Evolutionary conservation across 2,113 vertebrate species (phyloP).

Genomic region (Siphamia tubifer): DNA sequence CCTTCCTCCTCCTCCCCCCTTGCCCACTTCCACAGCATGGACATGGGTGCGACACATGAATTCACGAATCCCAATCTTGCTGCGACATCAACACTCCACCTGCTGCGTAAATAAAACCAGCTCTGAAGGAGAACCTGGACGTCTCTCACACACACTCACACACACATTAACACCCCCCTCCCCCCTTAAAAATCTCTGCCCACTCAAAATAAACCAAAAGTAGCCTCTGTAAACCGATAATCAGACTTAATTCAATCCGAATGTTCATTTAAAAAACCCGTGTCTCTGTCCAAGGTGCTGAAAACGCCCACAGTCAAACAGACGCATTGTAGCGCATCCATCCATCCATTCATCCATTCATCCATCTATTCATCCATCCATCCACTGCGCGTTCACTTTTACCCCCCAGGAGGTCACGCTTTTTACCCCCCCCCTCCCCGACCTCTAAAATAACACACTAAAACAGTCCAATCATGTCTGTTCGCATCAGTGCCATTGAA

Average conservation of each 20-base stretch:
- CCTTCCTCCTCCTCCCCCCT: too few relatives aligned
- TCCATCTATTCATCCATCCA: constrained; percentile 46
- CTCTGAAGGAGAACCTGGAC: background rate
- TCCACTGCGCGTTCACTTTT: constrained; percentile 47
- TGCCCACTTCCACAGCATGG: background rate
- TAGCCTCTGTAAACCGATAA: too few relatives aligned
- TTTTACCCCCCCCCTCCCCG: background rate
- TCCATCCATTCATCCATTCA: too few relatives aligned
- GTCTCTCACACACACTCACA: background rate
- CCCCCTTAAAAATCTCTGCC: background rate
- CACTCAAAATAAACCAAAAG: too few relatives aligned
- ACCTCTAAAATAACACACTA: background rate
- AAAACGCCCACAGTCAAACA: constrained; percentile 74
- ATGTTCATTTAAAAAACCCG: background rate
- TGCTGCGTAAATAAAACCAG: constrained; percentile 3
- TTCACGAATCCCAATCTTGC: constrained; percentile 7
- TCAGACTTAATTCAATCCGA: too few relatives aligned
- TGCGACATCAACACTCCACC: constrained; percentile 36
- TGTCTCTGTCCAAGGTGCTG: constrained; percentile 72
- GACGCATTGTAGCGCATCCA: constrained; percentile 62
- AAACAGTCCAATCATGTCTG: background rate
- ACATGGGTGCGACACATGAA: background rate
- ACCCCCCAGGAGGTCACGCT: constrained; percentile 50
- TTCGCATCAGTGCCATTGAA: background rate
- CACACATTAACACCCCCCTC: background rate